Percentiles rank a stretch among this genome's conserved stretches.
Conservation (phyloP, 2,888 invertebrate species). For the Spilosoma lubricipeda region DNA sequence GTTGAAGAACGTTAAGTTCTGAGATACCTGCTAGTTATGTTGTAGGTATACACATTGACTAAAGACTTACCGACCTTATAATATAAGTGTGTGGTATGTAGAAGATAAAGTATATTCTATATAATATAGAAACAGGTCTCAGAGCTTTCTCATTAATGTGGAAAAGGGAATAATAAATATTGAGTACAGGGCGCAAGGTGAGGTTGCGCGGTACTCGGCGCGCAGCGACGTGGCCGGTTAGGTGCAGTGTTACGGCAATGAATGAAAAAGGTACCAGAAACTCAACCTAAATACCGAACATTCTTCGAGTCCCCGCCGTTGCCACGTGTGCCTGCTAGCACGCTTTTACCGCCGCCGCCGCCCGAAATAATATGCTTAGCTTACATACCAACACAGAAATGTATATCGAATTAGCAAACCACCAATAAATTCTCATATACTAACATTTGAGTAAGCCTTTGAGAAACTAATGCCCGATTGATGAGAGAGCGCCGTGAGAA, state of each 20-base stretch:
- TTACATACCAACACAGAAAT: constrained; percentile 73
- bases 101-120: constrained; percentile 33
- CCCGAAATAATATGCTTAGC: constrained; percentile 77
- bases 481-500: constrained; percentile 51
- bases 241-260: constrained; percentile 83
- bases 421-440: constrained; percentile 57
- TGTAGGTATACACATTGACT: constrained; percentile 43
- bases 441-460: constrained; percentile 56
- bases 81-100: constrained; percentile 43
- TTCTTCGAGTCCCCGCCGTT: constrained; percentile 77
- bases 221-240: constrained; percentile 58
- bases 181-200: constrained; percentile 58
- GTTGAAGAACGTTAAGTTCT: constrained; percentile 44
- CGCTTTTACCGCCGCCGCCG: constrained; percentile 78
- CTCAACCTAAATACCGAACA: constrained; percentile 85
- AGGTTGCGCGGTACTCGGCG: constrained; percentile 39
- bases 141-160: constrained; percentile 69
- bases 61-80: constrained; percentile 47
- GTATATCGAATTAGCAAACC: constrained; percentile 72
- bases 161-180: constrained; percentile 69
- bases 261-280: constrained; percentile 84
- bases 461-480: constrained; percentile 46
- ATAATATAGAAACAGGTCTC: constrained; percentile 63
- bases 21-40: constrained; percentile 57
- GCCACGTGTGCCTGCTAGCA: constrained; percentile 78